A percentile compares a stretch with the other conserved stretches of the same genome.
phyloP scores from a whole-genome alignment of 2,797 vertebrate genomes.

The Sebastes kiyomatsui region DNA sequence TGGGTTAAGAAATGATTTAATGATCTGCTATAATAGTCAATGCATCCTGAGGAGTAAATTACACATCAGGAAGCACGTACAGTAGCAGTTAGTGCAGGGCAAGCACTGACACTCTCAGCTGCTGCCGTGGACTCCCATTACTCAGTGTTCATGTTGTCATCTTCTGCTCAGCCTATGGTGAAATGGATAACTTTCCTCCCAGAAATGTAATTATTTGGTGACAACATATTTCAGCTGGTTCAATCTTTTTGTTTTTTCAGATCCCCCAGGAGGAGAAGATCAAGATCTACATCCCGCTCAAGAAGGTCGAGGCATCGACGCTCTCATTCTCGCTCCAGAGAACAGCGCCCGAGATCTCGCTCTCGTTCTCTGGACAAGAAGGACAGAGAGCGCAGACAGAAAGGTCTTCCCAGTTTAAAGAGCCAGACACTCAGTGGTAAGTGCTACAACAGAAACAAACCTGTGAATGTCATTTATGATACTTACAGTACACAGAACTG shows the following conservation, averaged over 20 bases:
- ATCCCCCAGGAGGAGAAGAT: conserved; percentile 92
- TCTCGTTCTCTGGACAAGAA: conserved; percentile 89
- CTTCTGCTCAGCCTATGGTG: not conserved
- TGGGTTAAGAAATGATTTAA: not conserved
- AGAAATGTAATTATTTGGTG: not conserved
- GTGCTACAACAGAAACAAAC: conserved; percentile 13
- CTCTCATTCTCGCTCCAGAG: conserved; percentile 89
- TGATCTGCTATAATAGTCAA: not conserved
- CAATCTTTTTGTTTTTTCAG: conserved; percentile 68
- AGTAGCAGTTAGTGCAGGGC: not conserved
- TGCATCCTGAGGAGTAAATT: not conserved
- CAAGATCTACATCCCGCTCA: conserved; percentile 89
- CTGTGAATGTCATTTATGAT: not conserved
- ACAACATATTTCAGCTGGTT: not conserved
- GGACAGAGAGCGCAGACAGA: conserved; percentile 90
- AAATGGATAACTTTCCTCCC: not conserved
- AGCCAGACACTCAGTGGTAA: conserved; percentile 91
- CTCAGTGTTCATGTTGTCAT: not conserved
- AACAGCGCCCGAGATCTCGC: conserved; percentile 86
- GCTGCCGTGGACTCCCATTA: not conserved
- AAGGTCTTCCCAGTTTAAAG: conserved; percentile 92
- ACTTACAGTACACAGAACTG: not conserved
- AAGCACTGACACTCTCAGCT: not conserved
- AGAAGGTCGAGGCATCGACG: conserved; percentile 87
- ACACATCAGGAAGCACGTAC: not conserved